Conservation (phyloP, 2,113 vertebrate genomes). For the Paraplagusia blochii region DNA sequence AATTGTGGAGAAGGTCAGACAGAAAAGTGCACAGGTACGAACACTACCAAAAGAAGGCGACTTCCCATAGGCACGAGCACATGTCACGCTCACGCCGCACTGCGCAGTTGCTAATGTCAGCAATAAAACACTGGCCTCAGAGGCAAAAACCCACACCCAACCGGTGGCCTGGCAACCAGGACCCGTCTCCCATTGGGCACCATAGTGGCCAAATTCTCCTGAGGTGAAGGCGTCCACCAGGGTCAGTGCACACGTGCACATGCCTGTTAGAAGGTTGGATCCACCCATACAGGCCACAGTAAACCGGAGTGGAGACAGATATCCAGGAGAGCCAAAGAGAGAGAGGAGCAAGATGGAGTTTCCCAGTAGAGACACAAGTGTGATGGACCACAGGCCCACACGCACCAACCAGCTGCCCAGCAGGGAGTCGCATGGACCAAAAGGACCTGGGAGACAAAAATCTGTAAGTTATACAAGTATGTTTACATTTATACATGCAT, state of each 20-base stretch:
- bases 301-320: slow-evolving; percentile 86
- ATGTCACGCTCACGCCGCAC: slow-evolving; percentile 84
- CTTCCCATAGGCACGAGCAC: slow-evolving; percentile 79
- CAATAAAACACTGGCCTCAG: slow-evolving; percentile 86
- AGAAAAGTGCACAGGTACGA: slow-evolving; percentile 78
- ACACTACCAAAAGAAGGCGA: slow-evolving; percentile 77
- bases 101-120: slow-evolving; percentile 86
- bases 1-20: slow-evolving; percentile 79
- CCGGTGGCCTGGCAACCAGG: slow-evolving; percentile 84
- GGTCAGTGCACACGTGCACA: slow-evolving; percentile 85
- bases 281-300: slow-evolving; percentile 86
- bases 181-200: slow-evolving; percentile 86
- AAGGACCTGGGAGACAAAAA: slow-evolving; percentile 79
- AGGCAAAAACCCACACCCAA: slow-evolving; percentile 89
- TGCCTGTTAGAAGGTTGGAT: slow-evolving; percentile 84
- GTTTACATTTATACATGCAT: too few species aligned
- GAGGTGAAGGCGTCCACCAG: slow-evolving; percentile 85
- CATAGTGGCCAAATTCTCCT: slow-evolving; percentile 82
- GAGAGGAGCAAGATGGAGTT: slow-evolving; percentile 85
- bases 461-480: too few species aligned
- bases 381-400: slow-evolving; percentile 86
- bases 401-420: slow-evolving; percentile 93
- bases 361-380: slow-evolving; percentile 82
- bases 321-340: slow-evolving; percentile 79
- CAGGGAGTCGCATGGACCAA: slow-evolving; percentile 91